Percentiles rank a stretch among this genome's conserved stretches.
These are phyloP conservation scores for Chromis chromis DNA, from an alignment of 2,797 vertebrate species.

Conservation along the genomic window DNA sequence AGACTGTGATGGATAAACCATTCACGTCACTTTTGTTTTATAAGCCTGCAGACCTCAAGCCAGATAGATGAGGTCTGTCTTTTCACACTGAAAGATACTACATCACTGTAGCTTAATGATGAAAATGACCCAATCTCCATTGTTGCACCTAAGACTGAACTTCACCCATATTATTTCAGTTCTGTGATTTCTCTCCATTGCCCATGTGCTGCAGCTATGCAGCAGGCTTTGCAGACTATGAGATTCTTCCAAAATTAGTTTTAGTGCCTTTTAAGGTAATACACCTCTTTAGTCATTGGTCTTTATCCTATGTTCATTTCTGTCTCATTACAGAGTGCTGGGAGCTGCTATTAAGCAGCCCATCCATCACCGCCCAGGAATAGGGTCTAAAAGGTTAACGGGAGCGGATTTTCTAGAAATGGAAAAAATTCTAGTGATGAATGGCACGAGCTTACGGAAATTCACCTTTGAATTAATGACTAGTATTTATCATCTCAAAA, in stretches of 20 bases:
- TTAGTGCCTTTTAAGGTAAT: conserved; percentile 60
- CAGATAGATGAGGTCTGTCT: conserved; percentile 76
- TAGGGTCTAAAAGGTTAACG: conserved; percentile 85
- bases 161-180: conserved; percentile 42
- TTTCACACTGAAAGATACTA: conserved; percentile 64
- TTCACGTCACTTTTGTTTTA: conserved; percentile 69
- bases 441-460: conserved; percentile 74
- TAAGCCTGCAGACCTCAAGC: conserved; percentile 61
- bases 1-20: conserved; percentile 71
- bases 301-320: conserved; percentile 80
- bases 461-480: conserved; percentile 83
- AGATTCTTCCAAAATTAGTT: conserved; percentile 47
- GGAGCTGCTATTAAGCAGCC: conserved; percentile 80
- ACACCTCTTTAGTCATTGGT: conserved; percentile 67
- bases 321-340: conserved; percentile 80
- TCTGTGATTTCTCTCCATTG: conserved; percentile 21
- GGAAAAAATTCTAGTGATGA: conserved; percentile 78
- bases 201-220: conserved; percentile 15
- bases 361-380: conserved; percentile 82
- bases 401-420: conserved; percentile 79
- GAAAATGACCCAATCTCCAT: conserved; percentile 62
- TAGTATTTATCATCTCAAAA: conserved; percentile 81
- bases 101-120: conserved; percentile 75
- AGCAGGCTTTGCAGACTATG: conserved; percentile 9
- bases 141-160: conserved; percentile 55